Evolutionary conservation across 2,888 invertebrate genomes (phyloP).

Genomic region (Rotaria macrura): DNA sequence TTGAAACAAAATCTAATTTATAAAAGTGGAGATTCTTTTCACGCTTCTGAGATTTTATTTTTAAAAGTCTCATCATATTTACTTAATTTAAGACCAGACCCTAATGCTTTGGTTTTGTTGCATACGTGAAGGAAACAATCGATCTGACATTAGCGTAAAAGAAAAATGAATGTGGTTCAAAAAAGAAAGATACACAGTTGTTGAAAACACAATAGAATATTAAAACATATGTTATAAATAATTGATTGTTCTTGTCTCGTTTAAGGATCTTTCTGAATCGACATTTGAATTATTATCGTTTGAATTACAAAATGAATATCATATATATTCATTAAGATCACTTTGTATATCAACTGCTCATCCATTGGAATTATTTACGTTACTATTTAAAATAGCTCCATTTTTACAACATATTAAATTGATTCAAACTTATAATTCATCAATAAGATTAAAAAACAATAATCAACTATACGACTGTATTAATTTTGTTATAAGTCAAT

Average conservation of each 20-base stretch:
- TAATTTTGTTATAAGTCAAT: not conserved
- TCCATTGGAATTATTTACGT: not conserved
- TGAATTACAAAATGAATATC: not conserved
- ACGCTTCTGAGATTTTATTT: too few species aligned
- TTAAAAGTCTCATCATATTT: too few species aligned
- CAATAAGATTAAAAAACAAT: not conserved
- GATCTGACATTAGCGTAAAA: too few species aligned
- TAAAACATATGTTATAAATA: not conserved
- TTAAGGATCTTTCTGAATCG: not conserved
- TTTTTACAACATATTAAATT: not conserved
- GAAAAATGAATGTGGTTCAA: too few species aligned
- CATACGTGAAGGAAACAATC: too few species aligned
- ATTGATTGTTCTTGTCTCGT: not conserved
- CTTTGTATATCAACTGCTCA: not conserved
- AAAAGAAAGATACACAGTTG: too few species aligned
- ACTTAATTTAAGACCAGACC: too few species aligned
- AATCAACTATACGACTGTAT: not conserved
- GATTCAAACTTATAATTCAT: constrained; percentile 2
- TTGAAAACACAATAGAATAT: too few species aligned
- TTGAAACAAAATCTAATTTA: too few species aligned
- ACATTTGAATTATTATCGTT: not conserved
- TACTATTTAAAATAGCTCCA: not conserved
- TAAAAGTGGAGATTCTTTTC: too few species aligned
- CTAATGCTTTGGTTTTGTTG: too few species aligned
- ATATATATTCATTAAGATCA: not conserved